Percentiles rank a stretch among this genome's conserved stretches.
These are phyloP conservation scores for Mycteria americana DNA, from an alignment of 2,797 vertebrate genomes.

Conservation along the genomic window DNA sequence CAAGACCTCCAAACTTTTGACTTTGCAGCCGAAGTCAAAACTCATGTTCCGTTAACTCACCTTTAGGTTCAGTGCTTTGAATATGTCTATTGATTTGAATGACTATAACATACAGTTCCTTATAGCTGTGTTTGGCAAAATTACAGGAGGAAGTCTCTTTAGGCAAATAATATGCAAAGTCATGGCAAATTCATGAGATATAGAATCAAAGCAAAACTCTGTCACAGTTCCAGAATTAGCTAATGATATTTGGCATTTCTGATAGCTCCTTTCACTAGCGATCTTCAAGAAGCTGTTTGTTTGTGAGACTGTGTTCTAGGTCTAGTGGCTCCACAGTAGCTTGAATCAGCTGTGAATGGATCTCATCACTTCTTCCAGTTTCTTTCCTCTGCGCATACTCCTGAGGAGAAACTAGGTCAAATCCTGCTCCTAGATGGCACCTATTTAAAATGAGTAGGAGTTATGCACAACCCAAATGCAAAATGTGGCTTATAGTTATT, in stretches of 20 bases:
- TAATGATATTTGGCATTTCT: background rate
- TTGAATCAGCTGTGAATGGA: background rate
- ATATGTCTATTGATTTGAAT: background rate
- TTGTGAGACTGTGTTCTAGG: background rate
- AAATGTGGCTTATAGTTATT: slow-evolving; percentile 17
- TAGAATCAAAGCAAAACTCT: background rate
- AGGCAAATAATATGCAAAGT: background rate
- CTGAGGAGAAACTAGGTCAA: slow-evolving; percentile 7
- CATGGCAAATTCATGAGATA: background rate
- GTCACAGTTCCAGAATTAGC: background rate
- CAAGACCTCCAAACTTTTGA: background rate
- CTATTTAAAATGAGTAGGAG: slow-evolving; percentile 3
- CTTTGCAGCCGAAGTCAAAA: background rate
- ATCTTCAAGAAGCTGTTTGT: background rate
- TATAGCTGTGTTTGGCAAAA: background rate
- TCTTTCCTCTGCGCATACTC: background rate
- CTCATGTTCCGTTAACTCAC: background rate
- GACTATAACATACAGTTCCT: background rate
- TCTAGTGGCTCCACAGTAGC: background rate
- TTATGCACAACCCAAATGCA: background rate
- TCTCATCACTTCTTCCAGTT: background rate
- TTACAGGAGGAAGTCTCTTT: background rate
- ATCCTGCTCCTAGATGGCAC: background rate
- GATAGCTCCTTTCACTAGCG: background rate
- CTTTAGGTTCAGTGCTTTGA: background rate